Evolutionary conservation across 2,113 vertebrate species (phyloP), one percentile per base, ranked within the genome.

Genomic region (Emydura subglobosa): DNA sequence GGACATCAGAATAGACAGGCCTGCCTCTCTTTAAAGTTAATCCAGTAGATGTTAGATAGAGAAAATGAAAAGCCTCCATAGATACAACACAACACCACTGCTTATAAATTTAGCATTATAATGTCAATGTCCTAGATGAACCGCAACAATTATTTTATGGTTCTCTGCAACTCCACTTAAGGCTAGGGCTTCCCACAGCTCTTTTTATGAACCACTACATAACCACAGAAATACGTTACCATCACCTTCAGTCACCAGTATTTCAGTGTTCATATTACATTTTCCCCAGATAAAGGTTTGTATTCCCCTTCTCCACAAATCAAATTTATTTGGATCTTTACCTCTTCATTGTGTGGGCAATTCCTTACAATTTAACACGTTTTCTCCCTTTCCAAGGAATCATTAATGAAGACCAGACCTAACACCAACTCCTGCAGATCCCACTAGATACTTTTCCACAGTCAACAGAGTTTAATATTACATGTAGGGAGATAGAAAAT

Each of bases 321-420:
- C 5, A 88, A 93, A 90, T 90, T 59, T 54, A 91, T 90, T 79
- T 55, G 57, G 10, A 90, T 83, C 79, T 76, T 90, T 53, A 82
- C 81, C 91, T 74, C 68, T 74, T 90, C 93, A 93, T 1, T 95
- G 86, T 39, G 50, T 5, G 2, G 95, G 49, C 44, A 90, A 88
- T 29, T 87, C 51, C 51, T 53, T 53, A 29, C 49, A 51, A 82
- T 39, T 85, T 6, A 87, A 59, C 44, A 83, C 79, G 86, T 72
- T 91, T 57, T 4, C 24, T 76, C 34, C 51, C 51, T 53, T 53
- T 53, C 51, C 51, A 53, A 59, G 57, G 3, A 29, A 29, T 29
- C 57, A 29, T 85, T 74, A 27, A 68, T 82, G 24, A 51, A 91
- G 88, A 21, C 68, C 17, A 54, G 93, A 91, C 80, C 16, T 61